These are phyloP conservation scores for Batillaria attramentaria DNA, from an alignment of 1,140 invertebrate genomes.

Conservation along the genomic window DNA sequence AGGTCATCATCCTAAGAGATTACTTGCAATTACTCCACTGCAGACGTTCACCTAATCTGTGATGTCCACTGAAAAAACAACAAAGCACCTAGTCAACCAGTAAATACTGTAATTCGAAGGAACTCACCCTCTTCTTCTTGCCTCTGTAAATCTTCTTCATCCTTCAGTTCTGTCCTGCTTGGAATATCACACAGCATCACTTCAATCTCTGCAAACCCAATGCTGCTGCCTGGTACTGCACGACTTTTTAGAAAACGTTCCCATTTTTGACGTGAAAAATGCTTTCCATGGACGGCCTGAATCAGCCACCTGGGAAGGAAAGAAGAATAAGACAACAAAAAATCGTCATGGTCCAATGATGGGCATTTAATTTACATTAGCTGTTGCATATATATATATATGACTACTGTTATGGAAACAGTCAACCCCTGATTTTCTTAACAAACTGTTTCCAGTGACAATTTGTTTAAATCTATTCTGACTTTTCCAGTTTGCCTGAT, in stretches of 20 bases:
- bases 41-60: too few species aligned
- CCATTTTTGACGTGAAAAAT: constrained; percentile 64
- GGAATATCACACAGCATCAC: constrained; percentile 67
- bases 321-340: not conserved
- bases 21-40: not conserved
- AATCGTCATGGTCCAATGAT: too few species aligned
- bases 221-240: constrained; percentile 57
- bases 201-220: constrained; percentile 67
- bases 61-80: not conserved
- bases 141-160: constrained; percentile 55
- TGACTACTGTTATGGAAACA: too few species aligned
- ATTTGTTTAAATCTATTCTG: too few species aligned
- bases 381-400: too few species aligned
- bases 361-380: too few species aligned
- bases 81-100: not conserved
- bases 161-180: constrained; percentile 45
- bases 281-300: constrained; percentile 64
- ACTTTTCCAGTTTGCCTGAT: too few species aligned
- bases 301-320: constrained; percentile 61
- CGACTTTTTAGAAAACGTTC: constrained; percentile 58
- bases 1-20: too few species aligned
- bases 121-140: constrained; percentile 58
- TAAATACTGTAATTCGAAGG: not conserved
- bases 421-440: too few species aligned
- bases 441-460: too few species aligned